A percentile compares a stretch with the other conserved stretches of the same genome.
phyloP scores from a whole-genome alignment of 2,113 vertebrate species.

The Sturnus vulgaris region DNA sequence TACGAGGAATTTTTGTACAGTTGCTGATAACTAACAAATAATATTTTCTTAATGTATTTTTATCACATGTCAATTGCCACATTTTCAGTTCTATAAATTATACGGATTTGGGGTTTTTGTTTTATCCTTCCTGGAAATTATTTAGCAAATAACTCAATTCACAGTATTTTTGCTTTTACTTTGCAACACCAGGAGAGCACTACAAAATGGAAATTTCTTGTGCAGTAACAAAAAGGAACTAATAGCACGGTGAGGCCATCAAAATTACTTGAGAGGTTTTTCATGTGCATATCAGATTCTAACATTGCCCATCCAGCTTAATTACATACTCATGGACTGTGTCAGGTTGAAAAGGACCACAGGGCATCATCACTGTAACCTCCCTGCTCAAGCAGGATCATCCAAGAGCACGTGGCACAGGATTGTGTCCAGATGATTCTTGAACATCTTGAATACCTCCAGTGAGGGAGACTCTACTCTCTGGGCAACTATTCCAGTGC shows the following conservation, averaged over 20 bases:
- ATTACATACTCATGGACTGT: background rate
- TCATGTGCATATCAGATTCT: background rate
- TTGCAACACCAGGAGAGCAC: background rate
- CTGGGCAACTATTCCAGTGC: background rate
- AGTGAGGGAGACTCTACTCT: background rate
- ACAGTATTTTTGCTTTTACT: background rate
- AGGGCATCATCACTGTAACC: fast-evolving
- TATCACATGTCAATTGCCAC: background rate
- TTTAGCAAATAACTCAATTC: background rate
- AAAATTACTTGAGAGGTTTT: background rate
- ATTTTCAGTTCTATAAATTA: background rate
- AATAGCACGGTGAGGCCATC: background rate
- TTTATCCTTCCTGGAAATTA: background rate
- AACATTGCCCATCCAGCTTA: background rate
- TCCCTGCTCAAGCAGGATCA: background rate
- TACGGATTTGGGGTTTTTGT: background rate
- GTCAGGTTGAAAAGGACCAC: background rate
- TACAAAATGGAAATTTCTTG: background rate
- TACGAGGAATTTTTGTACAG: background rate
- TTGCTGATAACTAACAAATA: background rate
- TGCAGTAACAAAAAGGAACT: background rate
- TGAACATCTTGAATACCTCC: background rate
- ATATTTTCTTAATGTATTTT: background rate
- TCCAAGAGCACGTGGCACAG: background rate
- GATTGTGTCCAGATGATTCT: background rate